Evolutionary conservation across 2,797 vertebrate species (phyloP).

Genomic region (Sebastes taczanowskii): DNA sequence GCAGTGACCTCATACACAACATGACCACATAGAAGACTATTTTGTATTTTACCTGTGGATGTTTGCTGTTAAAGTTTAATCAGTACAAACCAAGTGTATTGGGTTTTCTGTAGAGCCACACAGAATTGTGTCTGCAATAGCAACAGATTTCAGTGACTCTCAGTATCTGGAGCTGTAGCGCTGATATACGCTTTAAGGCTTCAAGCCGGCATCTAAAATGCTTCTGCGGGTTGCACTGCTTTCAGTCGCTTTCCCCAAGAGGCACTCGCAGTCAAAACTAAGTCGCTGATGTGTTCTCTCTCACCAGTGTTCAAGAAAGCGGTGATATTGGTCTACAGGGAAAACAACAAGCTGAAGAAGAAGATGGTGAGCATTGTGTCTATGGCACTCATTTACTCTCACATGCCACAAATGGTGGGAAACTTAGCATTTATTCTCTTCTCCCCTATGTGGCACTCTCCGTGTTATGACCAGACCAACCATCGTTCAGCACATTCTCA

Average conservation of each 20-base stretch:
- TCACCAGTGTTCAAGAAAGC: constrained; percentile 95
- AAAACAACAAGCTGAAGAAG: constrained; percentile 95
- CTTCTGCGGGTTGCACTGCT: constrained; percentile 42
- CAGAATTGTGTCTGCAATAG: neutral
- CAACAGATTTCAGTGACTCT: constrained; percentile 34
- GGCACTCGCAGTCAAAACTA: constrained; percentile 53
- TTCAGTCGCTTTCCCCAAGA: constrained; percentile 54
- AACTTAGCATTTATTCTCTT: neutral
- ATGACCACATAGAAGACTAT: neutral
- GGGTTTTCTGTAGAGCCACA: constrained; percentile 4
- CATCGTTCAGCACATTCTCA: constrained; percentile 85
- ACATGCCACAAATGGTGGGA: neutral
- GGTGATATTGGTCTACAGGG: constrained; percentile 95
- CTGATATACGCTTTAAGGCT: constrained; percentile 57
- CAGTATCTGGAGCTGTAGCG: constrained; percentile 33
- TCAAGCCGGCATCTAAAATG: constrained; percentile 53
- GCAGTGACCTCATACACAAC: no score
- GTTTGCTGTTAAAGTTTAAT: constrained; percentile 8
- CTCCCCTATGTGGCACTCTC: neutral
- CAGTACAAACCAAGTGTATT: neutral
- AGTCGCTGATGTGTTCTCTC: constrained; percentile 62
- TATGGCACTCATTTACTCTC: neutral
- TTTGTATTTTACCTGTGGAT: neutral
- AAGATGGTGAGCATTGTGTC: constrained; percentile 87
- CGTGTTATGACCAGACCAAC: constrained; percentile 72